These are phyloP conservation scores for Spinus pinus DNA, from an alignment of 2,797 vertebrate genomes.

Conservation along the genomic window DNA sequence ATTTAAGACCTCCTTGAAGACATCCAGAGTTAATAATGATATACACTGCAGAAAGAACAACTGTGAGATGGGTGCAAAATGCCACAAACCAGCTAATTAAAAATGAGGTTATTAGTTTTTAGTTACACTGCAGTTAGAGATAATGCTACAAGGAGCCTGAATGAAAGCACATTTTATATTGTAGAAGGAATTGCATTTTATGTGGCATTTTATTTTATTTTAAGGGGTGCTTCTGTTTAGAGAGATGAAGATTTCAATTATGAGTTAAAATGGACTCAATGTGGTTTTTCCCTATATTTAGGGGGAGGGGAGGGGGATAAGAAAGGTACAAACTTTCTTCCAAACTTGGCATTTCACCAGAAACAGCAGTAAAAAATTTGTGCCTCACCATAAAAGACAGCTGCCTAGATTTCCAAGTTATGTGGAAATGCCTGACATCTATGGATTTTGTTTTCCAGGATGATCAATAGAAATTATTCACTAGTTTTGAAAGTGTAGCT, in stretches of 20 bases:
- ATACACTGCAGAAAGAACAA: slow-evolving; percentile 53
- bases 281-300: background rate
- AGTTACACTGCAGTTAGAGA: slow-evolving; percentile 55
- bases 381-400: background rate
- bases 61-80: slow-evolving; percentile 53
- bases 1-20: slow-evolving; percentile 66
- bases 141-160: slow-evolving; percentile 20
- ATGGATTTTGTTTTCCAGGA: background rate
- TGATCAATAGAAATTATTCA: background rate
- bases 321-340: background rate
- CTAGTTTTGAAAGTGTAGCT: background rate
- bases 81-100: slow-evolving; percentile 72
- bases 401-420: background rate
- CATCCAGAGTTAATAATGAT: slow-evolving; percentile 62
- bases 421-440: background rate
- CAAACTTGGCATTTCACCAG: background rate
- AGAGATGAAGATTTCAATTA: background rate
- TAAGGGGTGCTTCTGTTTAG: slow-evolving; percentile 32
- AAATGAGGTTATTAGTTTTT: slow-evolving; percentile 72
- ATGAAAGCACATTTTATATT: slow-evolving; percentile 26
- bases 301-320: background rate
- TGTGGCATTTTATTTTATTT: slow-evolving; percentile 52
- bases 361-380: background rate
- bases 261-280: background rate
- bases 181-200: slow-evolving; percentile 40